Percentiles rank a stretch among this genome's conserved stretches.
phyloP scores from a whole-genome alignment of 2,888 invertebrate genomes.

The Cephalotes varians region DNA sequence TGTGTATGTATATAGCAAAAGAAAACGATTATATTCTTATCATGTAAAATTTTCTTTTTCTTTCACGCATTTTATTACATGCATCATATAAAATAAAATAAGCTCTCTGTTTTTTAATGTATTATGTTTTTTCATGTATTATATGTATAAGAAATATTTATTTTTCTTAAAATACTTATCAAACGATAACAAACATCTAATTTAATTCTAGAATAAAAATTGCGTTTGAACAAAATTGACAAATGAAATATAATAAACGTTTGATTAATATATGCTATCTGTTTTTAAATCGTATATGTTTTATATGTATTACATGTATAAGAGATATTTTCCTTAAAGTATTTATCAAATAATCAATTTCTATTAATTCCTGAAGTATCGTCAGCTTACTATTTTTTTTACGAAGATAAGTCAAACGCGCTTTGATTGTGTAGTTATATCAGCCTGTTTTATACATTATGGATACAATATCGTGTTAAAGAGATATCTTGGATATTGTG shows the following conservation, averaged over 20 bases:
- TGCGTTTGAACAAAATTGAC: constrained; percentile 14
- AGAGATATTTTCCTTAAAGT: too few relatives aligned
- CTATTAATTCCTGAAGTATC: constrained; percentile 29
- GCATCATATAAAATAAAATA: not conserved
- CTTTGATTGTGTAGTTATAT: not conserved
- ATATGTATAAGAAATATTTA: constrained; percentile 1
- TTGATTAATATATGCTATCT: too few relatives aligned
- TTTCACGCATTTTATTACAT: not conserved
- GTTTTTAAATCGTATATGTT: too few relatives aligned
- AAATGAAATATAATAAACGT: constrained; percentile 22
- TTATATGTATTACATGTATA: too few relatives aligned
- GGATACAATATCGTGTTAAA: not conserved
- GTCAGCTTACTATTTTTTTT: constrained; percentile 33
- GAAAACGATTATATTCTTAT: not conserved
- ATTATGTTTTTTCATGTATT: not conserved
- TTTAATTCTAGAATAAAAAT: constrained; percentile 13
- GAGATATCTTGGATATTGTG: not conserved
- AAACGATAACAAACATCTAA: not conserved
- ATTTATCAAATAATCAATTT: too few relatives aligned
- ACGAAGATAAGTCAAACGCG: not conserved
- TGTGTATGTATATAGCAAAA: not conserved
- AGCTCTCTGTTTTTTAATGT: not conserved
- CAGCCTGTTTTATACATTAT: not conserved
- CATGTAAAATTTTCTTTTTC: not conserved
- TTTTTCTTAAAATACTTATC: not conserved